Evolutionary conservation across 35 echinoderm and acorn worm species (phyloP).

Genomic region (Anneissia japonica): DNA sequence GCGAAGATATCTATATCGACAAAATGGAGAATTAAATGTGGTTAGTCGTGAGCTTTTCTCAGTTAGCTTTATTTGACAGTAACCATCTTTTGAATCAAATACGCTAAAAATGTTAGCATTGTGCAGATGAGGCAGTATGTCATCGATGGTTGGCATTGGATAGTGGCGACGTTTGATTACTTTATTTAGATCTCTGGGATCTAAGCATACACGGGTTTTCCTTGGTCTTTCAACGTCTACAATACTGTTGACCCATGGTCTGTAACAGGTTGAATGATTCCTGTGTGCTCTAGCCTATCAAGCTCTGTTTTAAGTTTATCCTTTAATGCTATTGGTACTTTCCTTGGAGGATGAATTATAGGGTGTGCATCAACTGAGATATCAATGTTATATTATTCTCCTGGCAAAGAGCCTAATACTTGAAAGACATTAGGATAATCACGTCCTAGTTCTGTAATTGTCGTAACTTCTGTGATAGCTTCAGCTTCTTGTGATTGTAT

Average conservation of each 20-base stretch:
- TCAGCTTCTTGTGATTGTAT: too few species aligned
- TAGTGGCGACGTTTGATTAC: constrained; percentile 50
- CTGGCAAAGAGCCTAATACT: too few species aligned
- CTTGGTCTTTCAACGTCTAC: constrained; percentile 40
- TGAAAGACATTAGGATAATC: too few species aligned
- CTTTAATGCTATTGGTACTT: constrained; percentile 45
- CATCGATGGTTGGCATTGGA: constrained; percentile 54
- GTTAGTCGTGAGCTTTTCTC: constrained; percentile 28
- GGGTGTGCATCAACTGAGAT: constrained; percentile 26
- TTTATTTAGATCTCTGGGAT: constrained; percentile 66
- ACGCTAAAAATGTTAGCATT: constrained; percentile 52
- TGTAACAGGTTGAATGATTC: constrained; percentile 39
- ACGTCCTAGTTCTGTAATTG: too few species aligned
- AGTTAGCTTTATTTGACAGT: constrained; percentile 45
- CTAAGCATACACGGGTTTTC: constrained; percentile 59
- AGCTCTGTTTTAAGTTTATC: constrained; percentile 45
- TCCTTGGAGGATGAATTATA: constrained; percentile 56
- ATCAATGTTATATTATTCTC: too few species aligned
- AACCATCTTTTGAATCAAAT: constrained; percentile 47
- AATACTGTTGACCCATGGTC: constrained; percentile 60
- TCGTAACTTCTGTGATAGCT: too few species aligned
- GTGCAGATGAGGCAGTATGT: constrained; percentile 35
- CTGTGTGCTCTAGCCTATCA: constrained; percentile 23
- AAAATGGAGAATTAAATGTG: constrained; percentile 58
- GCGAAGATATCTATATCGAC: constrained; percentile 33